phyloP scores from a whole-genome alignment of 37 sponge, comb jelly and placozoan species.

The Dysidea cf. avara region DNA sequence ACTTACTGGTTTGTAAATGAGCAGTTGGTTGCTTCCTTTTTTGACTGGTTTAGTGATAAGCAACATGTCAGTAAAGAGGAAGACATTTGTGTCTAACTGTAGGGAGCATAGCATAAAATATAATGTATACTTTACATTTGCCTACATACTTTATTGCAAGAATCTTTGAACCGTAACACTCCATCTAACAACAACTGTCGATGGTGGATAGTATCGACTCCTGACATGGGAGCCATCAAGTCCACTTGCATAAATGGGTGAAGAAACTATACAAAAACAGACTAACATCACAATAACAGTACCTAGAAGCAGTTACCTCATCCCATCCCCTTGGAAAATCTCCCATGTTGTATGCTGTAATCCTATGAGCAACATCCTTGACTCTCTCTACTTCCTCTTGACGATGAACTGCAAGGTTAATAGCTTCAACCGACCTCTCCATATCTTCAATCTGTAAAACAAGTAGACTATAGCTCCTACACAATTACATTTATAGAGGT shows the following conservation, averaged over 20 bases:
- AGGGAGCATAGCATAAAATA: too few relatives aligned
- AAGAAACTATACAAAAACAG: constrained; percentile 18
- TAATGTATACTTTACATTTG: too few relatives aligned
- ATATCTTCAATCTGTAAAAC: constrained; percentile 22
- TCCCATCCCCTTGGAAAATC: constrained; percentile 32
- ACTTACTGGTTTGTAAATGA: constrained; percentile 50
- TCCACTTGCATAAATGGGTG: constrained; percentile 57
- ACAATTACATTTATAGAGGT: too few relatives aligned
- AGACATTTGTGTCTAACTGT: constrained; percentile 45
- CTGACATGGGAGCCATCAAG: constrained; percentile 65
- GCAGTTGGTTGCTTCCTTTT: neutral
- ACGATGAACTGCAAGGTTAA: constrained; percentile 25
- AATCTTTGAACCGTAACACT: constrained; percentile 31
- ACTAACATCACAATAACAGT: too few relatives aligned
- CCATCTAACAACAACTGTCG: constrained; percentile 49
- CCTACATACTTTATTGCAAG: too few relatives aligned
- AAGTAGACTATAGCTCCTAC: too few relatives aligned
- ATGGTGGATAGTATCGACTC: constrained; percentile 34
- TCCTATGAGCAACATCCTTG: constrained; percentile 47
- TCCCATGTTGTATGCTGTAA: constrained; percentile 39
- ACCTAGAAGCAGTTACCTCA: constrained; percentile 50
- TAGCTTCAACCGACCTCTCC: constrained; percentile 26
- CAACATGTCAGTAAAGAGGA: constrained; percentile 68
- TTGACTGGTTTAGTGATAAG: constrained; percentile 44
- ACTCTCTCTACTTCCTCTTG: constrained; percentile 61